Base-by-base conservation (phyloP, 2,797 vertebrate genomes). In the Lemur catta region DNA sequence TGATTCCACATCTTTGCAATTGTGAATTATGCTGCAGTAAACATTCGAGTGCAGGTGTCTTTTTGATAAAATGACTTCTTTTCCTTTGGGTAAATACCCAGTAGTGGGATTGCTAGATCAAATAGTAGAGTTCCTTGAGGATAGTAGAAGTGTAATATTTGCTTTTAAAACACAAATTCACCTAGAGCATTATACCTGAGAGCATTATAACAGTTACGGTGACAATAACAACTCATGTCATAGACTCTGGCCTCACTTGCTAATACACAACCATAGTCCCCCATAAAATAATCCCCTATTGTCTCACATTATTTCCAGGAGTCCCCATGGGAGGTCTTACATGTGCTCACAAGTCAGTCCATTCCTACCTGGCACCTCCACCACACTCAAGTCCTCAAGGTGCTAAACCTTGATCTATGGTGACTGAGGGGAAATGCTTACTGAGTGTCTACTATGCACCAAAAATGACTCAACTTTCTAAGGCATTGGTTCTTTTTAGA, bases 91-190 rank as follows among this genome's bases (percentile, higher is more conserved):
- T 59, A 59, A 26, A 59, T 59, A 59, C 57, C 26, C 26, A 59
- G 57, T 59, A 59, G 57, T 59, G 10, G 26, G 57, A 59, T 59
- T 28, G 57, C 26, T 28, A 12, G 57, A 59, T 59, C 26, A 59
- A 59, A 59, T 28, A 0, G 11, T 59, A 59, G 24, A 59, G 57
- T 59, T 59, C 57, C 57, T 59, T 59, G 26, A 30, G n/a, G 13
- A 17, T 28, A 89, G 30, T 20, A 13, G 33, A 85, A 55, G 4
- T 74, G 0, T n/a, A 67, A 41, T 74, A 65, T 46, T 92, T 72
- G 57, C 46, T 89, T 86, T 94, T 57, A 89, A 95, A 93, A 91
- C 35, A 92, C n/a, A 30, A 82, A 67, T 78, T 94, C 10, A 67
- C 46, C 7, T 52, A 55, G 20, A 28, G 17, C 33, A 92, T 28